Evolutionary conservation across 2,113 vertebrate species (phyloP), one percentile per base, ranked within the genome.

Genomic region (Cryptoleucopteryx plumbea): DNA sequence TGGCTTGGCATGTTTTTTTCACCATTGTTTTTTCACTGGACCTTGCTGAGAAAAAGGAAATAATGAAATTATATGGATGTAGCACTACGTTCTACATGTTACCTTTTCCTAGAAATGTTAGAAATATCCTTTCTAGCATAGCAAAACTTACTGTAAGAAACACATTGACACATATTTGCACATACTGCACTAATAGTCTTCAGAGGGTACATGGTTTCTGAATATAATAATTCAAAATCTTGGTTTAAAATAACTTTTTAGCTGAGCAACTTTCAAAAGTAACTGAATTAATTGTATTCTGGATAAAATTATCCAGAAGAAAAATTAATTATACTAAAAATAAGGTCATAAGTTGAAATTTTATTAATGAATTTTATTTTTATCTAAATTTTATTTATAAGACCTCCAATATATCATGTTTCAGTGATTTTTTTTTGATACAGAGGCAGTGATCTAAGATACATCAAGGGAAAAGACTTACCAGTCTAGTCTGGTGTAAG

Each of bases 1-100:
- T 2, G 1, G 1, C 3, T 31, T 58, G 14, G 3, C 5, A 16
- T 62, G 6, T 0, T 73, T 50, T 47, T 70, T 38, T 48, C 52
- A 53, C 21, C 7, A 15, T 25, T 40, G 7, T 32, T 63, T 83
- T 47, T 70, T 43, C 8, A 10, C 3, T 68, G 48, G 25, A 67
- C 2, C 38, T 63, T 86, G n/a, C 11, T 71, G 18, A 16, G 31
- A 32, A 67, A 63, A 23, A 67, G 13, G 40, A 75, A 56, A 74
- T 22, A 67, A 61, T 26, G 12, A 89, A 83, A 66, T 47, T 38
- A 47, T 3, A 36, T 58, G 16, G 62, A 42, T 56, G 16, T 25
- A 58, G 3, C 13, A 71, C 21, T 34, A 7, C 13, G 7, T 79
- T 67, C 52, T 38, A 59, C 32, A 17, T 3, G 6, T 73, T 85